These are phyloP conservation scores for Eueremaeus valkanovi DNA, from an alignment of 2,888 invertebrate species.

Conservation along the genomic window DNA sequence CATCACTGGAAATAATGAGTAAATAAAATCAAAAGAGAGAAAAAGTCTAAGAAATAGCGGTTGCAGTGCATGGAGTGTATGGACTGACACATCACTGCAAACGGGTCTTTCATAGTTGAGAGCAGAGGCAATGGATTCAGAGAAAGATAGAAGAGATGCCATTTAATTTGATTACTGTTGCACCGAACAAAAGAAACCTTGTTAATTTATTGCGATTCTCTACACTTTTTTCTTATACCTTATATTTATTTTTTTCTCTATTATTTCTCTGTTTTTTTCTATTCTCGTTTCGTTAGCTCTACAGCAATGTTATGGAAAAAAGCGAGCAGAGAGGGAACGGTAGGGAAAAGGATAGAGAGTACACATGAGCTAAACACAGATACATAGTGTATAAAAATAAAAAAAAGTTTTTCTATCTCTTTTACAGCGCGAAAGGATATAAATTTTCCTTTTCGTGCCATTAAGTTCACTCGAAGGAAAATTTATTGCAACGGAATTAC, in stretches of 20 bases:
- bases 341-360: not conserved
- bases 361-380: not conserved
- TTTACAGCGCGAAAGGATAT: slow-evolving; percentile 12
- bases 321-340: no score
- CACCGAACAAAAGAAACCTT: not conserved
- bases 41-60: not conserved
- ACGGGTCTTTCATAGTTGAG: not conserved
- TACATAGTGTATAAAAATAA: not conserved
- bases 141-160: not conserved
- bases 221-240: not conserved
- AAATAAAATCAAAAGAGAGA: no score
- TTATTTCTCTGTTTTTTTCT: not conserved
- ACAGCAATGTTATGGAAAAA: not conserved
- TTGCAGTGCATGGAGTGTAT: not conserved
- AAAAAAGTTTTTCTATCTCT: not conserved
- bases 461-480: slow-evolving; percentile 21
- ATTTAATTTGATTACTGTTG: slow-evolving; percentile 29
- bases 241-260: not conserved
- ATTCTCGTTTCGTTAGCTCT: not conserved
- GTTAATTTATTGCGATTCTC: not conserved
- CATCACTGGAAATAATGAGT: no score
- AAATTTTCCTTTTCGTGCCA: slow-evolving; percentile 31
- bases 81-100: no score
- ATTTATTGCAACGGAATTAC: slow-evolving; percentile 24
- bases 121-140: not conserved